phyloP scores from a whole-genome alignment of 2,113 vertebrate species.

The Glaucomys volans region DNA sequence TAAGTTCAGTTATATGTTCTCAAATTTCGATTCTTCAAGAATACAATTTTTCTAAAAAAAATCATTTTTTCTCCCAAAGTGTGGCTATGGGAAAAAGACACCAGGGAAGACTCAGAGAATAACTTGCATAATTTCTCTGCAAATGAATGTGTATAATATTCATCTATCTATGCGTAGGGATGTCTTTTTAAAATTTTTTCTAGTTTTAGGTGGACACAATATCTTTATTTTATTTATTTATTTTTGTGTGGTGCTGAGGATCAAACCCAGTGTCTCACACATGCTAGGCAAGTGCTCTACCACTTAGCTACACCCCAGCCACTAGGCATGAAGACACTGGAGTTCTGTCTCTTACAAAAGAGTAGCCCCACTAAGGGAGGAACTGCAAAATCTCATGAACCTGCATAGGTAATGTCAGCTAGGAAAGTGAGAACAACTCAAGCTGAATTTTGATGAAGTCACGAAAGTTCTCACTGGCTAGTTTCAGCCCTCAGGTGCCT shows the following conservation, averaged over 20 bases:
- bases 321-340: rapidly evolving
- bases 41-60: neutral
- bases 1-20: neutral
- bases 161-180: neutral
- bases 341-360: too few relatives aligned
- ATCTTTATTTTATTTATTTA: too few relatives aligned
- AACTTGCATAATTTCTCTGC: neutral
- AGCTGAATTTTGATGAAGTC: neutral
- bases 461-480: too few relatives aligned
- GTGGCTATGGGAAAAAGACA: neutral
- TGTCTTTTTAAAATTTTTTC: too few relatives aligned
- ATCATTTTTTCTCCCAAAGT: neutral
- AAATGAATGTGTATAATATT: neutral
- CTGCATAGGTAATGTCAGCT: rapidly evolving
- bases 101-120: neutral
- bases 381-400: neutral
- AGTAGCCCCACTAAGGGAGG: neutral
- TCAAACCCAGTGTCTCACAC: too few relatives aligned
- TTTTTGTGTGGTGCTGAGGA: too few relatives aligned
- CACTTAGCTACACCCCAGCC: too few relatives aligned
- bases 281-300: too few relatives aligned
- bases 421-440: neutral
- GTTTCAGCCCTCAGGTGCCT: neutral
- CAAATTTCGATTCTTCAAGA: neutral
- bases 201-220: too few relatives aligned